Evolutionary conservation across 2,888 invertebrate genomes (phyloP).

Genomic region (Ferrisia virgata): DNA sequence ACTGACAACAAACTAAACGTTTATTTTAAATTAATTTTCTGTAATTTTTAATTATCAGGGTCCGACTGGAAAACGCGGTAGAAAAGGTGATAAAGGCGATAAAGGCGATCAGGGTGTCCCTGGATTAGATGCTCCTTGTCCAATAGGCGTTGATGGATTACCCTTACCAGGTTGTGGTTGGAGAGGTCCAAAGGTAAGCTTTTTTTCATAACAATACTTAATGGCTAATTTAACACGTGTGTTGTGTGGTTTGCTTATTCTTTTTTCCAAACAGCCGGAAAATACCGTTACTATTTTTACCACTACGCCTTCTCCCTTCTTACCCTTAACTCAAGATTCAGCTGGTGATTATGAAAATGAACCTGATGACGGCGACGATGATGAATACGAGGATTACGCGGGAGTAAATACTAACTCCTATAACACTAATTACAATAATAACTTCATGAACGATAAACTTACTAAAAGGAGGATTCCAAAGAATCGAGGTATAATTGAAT

Average conservation of each 20-base stretch:
- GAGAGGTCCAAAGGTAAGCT: slow-evolving; percentile 58
- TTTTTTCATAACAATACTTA: not conserved
- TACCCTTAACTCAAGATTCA: slow-evolving; percentile 7
- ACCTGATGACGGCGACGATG: slow-evolving; percentile 21
- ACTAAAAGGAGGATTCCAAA: not conserved
- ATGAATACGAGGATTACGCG: slow-evolving; percentile 19
- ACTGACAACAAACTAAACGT: too few species aligned
- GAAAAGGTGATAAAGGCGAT: slow-evolving; percentile 87
- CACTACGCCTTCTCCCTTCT: slow-evolving; percentile 35
- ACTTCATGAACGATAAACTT: not conserved
- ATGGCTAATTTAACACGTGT: not conserved
- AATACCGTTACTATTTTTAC: not conserved
- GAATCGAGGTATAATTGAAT: not conserved
- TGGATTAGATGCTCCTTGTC: slow-evolving; percentile 97
- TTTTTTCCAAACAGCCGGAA: not conserved
- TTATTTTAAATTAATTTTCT: slow-evolving; percentile 46
- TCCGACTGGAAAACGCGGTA: slow-evolving; percentile 81
- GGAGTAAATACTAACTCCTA: slow-evolving; percentile 4
- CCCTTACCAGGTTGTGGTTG: slow-evolving; percentile 95
- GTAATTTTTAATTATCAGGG: slow-evolving; percentile 62
- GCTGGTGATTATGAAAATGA: slow-evolving; percentile 24
- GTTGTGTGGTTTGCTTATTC: not conserved
- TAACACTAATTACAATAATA: slow-evolving; percentile 36
- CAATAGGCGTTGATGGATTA: slow-evolving; percentile 90
- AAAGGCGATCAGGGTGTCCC: slow-evolving; percentile 96